Percentiles rank a stretch among this genome's conserved stretches.
Evolutionary conservation across 2,888 invertebrate genomes (phyloP).

Genomic region (Agrochola macilenta): DNA sequence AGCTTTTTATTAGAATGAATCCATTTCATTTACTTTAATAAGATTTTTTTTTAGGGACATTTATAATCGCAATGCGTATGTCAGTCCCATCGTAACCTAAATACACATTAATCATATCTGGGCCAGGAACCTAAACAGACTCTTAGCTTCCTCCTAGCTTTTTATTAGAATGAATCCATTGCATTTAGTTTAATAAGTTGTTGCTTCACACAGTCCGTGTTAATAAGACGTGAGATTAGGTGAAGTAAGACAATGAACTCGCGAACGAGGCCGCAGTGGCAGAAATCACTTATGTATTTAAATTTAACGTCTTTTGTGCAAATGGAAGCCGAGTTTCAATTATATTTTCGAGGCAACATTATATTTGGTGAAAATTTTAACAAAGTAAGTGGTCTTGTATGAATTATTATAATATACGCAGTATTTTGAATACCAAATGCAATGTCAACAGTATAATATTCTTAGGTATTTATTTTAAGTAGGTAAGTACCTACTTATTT

Average conservation of each 20-base stretch:
- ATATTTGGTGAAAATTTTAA: slow-evolving; percentile 11
- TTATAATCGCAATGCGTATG: no score
- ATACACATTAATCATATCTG: no score
- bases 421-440: slow-evolving; percentile 21
- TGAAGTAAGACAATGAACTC: slow-evolving; percentile 71
- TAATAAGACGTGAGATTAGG: slow-evolving; percentile 62
- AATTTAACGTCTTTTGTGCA: slow-evolving; percentile 50
- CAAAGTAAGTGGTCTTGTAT: background rate
- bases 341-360: slow-evolving; percentile 33
- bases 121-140: no score
- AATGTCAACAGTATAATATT: slow-evolving; percentile 41
- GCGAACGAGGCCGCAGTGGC: slow-evolving; percentile 65
- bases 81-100: no score
- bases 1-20: slow-evolving; percentile 3
- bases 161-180: slow-evolving; percentile 8
- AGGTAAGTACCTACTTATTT: no score
- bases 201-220: slow-evolving; percentile 43
- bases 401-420: background rate
- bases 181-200: slow-evolving; percentile 22
- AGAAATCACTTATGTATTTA: slow-evolving; percentile 63
- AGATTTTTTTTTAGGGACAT: no score
- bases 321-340: slow-evolving; percentile 50
- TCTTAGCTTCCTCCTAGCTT: no score
- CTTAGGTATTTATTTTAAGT: slow-evolving; percentile 18
- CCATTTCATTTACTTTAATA: slow-evolving; percentile 20